Base-by-base conservation (phyloP, 2,888 invertebrate species). In the Chloroclysta siterata region DNA sequence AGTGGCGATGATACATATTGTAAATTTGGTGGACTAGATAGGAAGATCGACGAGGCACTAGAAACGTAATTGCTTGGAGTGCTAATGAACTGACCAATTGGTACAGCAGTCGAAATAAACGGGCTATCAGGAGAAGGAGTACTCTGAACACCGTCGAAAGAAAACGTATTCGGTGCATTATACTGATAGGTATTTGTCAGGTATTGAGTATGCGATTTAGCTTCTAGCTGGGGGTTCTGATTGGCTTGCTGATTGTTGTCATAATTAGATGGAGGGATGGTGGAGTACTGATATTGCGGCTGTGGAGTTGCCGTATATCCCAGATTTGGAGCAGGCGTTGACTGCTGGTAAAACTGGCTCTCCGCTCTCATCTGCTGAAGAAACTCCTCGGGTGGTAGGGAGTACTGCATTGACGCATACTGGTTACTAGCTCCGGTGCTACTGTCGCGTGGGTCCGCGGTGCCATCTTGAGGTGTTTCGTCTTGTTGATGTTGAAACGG, bases 381-480 rank as follows among this genome's bases (percentile, higher is more conserved):
- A 65, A 92, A 93, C 46, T 91, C 90, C 62, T 93, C 93, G 10
- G 93, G 93, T 65, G 93, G 93, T 66, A 93, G 79, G 36, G 91
- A 91, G 75, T 92, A 93, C 80, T 92, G 91, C 78, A 91, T 77
- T 46, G 90, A 84, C 66, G 89, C 83, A 84, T 93, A 90, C 81
- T 93, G 92, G 81, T 91, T 92, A 84, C 93, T 93, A 80, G 92
- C 88, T 74, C 89, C 89, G 28, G 83, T 79, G 54, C 84, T 87
- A 68, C 78, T 88, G 78, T 93, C 93, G 55, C 83, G 85, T 42
- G 77, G 60, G 67, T 82, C 78, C 60, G 71, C 66, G 44, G 74
- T 80, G 46, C 74, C 78, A 29, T 80, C 80, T 66, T 81, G 82
- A 60, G 73, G 74, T 58, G 74, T 77, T 42, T 85, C 81, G 61